Evolutionary conservation across 30 jellyfish, hydroid and myxozoan species (phyloP), one percentile per base, ranked within the genome.

Genomic region (Pseudorhiza aurosa): DNA sequence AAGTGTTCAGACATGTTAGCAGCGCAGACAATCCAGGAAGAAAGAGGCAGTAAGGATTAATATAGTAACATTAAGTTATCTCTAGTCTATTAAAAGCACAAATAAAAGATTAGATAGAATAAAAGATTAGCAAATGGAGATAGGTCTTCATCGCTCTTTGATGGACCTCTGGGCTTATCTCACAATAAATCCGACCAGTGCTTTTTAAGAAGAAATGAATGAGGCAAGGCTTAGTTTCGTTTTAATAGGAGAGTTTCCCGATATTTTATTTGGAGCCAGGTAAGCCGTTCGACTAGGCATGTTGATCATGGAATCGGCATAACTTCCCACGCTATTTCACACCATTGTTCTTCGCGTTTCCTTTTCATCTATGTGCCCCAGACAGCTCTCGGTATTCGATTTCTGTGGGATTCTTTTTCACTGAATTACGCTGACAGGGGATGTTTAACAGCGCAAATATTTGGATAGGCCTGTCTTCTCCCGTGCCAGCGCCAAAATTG

Each of bases 81-180:
- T 40, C 74, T 2, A 29, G 27, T 51, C 1, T 59, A 22, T 12
- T 32, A 30, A 11, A 31, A 64, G 7, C 36, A 64, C 57, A 42
- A 33, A 40, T 40, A 64, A 40, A 33, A 64, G 77, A 64, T 64
- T 64, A 64, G 58, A 25, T 33, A 31, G 35, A 64, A 40, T 40
- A 64, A 40, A 33, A 64, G 77, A 64, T 64, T 64, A 64, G 58
- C 39, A 14, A 31, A 64, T 31, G 17, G 53, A 35, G 77, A 64
- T 64, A 31, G 7, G 26, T 31, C 59, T 32, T 22, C 32, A 9
- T 9, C 77, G 32, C 39, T 64, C 77, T 64, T 29, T 64, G 77
- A 33, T 64, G 77, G 77, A 64, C 36, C 56, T 19, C 40, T 32
- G 18, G 1, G 19, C n/a, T 30, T 7, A 64, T 64, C 77, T 19